These are phyloP conservation scores for Gastrophysa polygoni DNA, from an alignment of 2,888 invertebrate genomes.

Conservation along the genomic window DNA sequence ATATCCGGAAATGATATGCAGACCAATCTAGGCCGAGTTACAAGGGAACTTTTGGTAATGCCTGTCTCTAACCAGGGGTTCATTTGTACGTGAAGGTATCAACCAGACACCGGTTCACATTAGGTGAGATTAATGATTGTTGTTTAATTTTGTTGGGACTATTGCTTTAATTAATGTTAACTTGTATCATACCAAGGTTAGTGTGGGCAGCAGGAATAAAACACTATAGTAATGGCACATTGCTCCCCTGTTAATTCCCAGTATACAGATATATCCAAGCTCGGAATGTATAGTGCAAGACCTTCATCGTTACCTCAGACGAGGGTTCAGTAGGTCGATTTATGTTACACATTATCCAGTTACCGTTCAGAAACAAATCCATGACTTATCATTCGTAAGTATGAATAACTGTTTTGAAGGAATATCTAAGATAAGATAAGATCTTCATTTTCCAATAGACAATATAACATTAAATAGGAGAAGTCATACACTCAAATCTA, in stretches of 20 bases:
- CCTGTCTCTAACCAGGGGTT: neutral
- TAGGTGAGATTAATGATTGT: neutral
- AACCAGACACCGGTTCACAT: conserved; percentile 1
- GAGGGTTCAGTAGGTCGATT: no score
- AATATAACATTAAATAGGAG: no score
- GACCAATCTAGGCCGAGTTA: neutral
- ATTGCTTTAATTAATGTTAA: neutral
- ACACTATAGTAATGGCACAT: neutral
- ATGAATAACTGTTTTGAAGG: no score
- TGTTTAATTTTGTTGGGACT: neutral
- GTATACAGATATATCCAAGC: no score
- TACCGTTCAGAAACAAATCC: no score
- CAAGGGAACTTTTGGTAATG: neutral
- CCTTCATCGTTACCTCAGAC: no score
- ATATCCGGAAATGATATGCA: neutral
- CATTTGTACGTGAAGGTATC: neutral
- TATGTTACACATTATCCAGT: no score
- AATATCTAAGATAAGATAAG: no score
- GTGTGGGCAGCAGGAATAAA: neutral
- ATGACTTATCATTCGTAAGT: no score
- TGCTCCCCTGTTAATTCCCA: neutral
- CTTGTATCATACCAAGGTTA: neutral
- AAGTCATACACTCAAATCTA: no score
- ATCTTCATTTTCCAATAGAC: no score
- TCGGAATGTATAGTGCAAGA: no score